phyloP scores from a whole-genome alignment of 2,113 vertebrate species.

The Pedetes capensis region DNA sequence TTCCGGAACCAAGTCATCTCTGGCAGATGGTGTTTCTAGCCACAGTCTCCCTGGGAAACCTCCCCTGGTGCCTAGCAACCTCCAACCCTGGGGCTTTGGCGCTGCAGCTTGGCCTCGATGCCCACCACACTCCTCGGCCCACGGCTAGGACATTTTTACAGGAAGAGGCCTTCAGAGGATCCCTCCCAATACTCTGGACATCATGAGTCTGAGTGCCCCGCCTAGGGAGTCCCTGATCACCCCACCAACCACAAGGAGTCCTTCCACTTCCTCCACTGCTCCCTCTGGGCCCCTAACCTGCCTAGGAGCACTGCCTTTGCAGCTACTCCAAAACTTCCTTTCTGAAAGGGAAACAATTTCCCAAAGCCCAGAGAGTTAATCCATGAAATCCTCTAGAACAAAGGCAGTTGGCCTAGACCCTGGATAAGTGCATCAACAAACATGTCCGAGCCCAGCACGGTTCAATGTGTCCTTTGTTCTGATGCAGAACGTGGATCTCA shows the following conservation, averaged over 20 bases:
- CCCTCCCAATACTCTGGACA: background rate
- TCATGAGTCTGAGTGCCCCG: no score
- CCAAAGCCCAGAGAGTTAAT: constrained; percentile 3
- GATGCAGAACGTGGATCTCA: background rate
- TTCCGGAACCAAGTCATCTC: constrained; percentile 59
- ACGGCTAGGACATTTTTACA: background rate
- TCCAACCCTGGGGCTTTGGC: background rate
- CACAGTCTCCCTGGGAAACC: constrained; percentile 71
- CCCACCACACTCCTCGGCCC: background rate
- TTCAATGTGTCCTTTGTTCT: constrained; percentile 21
- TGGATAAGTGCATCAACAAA: constrained; percentile 35
- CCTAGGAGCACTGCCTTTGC: background rate
- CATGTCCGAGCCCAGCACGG: background rate
- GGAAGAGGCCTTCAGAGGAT: background rate
- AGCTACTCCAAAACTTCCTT: background rate
- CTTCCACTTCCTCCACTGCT: fast-evolving
- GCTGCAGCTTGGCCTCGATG: background rate
- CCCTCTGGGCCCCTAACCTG: background rate
- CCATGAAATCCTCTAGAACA: constrained; percentile 48
- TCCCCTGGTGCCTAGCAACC: constrained; percentile 69
- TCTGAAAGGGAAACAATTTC: constrained; percentile 51
- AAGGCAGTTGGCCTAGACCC: constrained; percentile 16
- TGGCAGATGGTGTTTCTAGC: constrained; percentile 72
- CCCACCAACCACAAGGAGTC: no score
- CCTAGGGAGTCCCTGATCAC: background rate